phyloP scores from a whole-genome alignment of 2,113 vertebrate species.

The Microcebus griseorufus region DNA sequence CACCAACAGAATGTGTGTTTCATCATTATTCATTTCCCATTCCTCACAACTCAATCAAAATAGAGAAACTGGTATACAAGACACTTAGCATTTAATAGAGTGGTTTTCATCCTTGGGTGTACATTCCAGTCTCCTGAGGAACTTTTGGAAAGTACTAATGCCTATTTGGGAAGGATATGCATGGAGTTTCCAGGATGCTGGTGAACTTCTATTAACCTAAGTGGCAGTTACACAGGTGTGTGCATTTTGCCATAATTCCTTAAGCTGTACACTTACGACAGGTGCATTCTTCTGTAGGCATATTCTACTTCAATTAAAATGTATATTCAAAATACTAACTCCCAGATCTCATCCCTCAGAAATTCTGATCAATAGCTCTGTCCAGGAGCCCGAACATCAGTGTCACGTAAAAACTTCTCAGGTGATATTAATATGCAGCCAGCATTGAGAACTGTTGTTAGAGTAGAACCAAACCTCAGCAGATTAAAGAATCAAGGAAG shows the following conservation, averaged over 20 bases:
- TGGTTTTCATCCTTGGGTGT: background rate
- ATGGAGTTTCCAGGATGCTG: background rate
- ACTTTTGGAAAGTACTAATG: background rate
- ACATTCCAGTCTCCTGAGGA: background rate
- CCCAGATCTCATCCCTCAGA: background rate
- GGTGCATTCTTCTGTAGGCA: background rate
- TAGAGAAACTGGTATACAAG: background rate
- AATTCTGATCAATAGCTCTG: background rate
- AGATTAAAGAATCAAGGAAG: background rate
- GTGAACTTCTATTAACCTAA: background rate
- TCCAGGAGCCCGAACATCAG: background rate
- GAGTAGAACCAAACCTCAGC: background rate
- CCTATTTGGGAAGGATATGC: background rate
- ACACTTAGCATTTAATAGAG: background rate
- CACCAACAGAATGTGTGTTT: background rate
- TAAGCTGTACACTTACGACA: background rate
- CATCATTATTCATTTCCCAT: background rate
- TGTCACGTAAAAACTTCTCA: background rate
- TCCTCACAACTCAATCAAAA: constrained; percentile 4
- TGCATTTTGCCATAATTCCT: background rate
- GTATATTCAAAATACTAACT: background rate
- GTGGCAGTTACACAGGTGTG: background rate
- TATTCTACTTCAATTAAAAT: background rate
- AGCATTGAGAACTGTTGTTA: background rate
- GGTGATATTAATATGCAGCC: background rate